Conservation (phyloP, 2,888 invertebrate species). For the Acrobasis repandana region DNA sequence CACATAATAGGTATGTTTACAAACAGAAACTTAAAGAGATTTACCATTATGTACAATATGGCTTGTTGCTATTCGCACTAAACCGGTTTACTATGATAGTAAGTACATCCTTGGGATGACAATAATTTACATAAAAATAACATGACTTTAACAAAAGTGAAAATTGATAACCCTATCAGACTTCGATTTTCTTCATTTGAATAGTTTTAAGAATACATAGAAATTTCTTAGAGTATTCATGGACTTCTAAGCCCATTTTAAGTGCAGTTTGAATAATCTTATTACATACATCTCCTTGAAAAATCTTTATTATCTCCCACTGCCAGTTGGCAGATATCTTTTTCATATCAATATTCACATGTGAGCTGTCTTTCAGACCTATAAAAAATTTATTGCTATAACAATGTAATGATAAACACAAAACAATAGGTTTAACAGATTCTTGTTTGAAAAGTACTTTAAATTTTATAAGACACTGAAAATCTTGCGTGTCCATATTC, state of each 20-base stretch:
- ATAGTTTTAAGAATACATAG: slow-evolving; percentile 56
- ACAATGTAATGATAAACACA: slow-evolving; percentile 55
- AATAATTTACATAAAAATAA: too few relatives aligned
- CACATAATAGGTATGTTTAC: too few relatives aligned
- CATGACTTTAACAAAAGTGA: neutral
- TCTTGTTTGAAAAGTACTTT: slow-evolving; percentile 62
- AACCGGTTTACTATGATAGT: too few relatives aligned
- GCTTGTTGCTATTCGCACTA: too few relatives aligned
- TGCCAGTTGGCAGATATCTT: slow-evolving; percentile 67
- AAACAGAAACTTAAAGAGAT: too few relatives aligned
- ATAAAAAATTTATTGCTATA: slow-evolving; percentile 52
- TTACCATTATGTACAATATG: too few relatives aligned
- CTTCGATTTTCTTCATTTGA: slow-evolving; percentile 29
- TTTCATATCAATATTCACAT: slow-evolving; percentile 47
- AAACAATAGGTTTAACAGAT: slow-evolving; percentile 43
- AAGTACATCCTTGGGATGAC: too few relatives aligned
- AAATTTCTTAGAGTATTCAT: slow-evolving; percentile 48
- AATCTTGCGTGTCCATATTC: slow-evolving; percentile 36
- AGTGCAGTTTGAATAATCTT: slow-evolving; percentile 53
- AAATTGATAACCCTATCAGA: slow-evolving; percentile 7
- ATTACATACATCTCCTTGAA: slow-evolving; percentile 48
- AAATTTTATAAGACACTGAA: slow-evolving; percentile 58
- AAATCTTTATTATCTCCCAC: slow-evolving; percentile 70
- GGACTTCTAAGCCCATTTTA: slow-evolving; percentile 44
- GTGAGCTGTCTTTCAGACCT: slow-evolving; percentile 50